Conservation (phyloP, 92 coral and sea anemone genomes). For the Scolanthus callimorphus region DNA sequence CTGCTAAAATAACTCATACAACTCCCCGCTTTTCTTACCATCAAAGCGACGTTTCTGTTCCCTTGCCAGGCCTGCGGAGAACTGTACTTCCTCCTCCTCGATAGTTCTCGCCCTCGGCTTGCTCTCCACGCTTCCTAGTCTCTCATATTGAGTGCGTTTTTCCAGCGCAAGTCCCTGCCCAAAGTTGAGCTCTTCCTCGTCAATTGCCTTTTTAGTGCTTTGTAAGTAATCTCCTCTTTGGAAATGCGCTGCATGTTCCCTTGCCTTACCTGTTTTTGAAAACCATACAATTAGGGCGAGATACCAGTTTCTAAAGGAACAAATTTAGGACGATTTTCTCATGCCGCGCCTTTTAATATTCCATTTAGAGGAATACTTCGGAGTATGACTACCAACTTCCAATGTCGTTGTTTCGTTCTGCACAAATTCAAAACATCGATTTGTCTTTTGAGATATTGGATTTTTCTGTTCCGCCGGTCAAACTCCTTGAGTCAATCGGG, state of each 20-base stretch:
- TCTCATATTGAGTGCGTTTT: constrained; percentile 39
- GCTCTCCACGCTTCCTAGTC: constrained; percentile 32
- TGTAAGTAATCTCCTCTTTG: constrained; percentile 50
- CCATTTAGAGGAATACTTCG: too few species aligned
- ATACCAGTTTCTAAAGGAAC: too few species aligned
- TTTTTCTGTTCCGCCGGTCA: too few species aligned
- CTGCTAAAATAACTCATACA: too few species aligned
- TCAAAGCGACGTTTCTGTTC: constrained; percentile 47
- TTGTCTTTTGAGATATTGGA: too few species aligned
- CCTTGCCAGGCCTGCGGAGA: constrained; percentile 31
- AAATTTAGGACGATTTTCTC: too few species aligned
- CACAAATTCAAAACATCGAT: too few species aligned
- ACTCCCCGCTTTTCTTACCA: constrained; percentile 2
- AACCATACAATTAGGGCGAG: too few species aligned
- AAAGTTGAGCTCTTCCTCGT: constrained; percentile 35
- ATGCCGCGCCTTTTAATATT: too few species aligned
- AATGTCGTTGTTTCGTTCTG: too few species aligned
- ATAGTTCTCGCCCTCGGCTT: constrained; percentile 28
- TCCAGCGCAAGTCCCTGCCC: constrained; percentile 36
- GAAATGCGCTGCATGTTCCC: constrained; percentile 43
- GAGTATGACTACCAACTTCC: too few species aligned
- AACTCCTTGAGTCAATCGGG: too few species aligned
- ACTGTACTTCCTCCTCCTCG: constrained; percentile 47
- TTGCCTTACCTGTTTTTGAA: constrained; percentile 31
- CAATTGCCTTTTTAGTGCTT: constrained; percentile 41